phyloP scores from a whole-genome alignment of 2,888 invertebrate species.

The Mimumesa dahlbomi region DNA sequence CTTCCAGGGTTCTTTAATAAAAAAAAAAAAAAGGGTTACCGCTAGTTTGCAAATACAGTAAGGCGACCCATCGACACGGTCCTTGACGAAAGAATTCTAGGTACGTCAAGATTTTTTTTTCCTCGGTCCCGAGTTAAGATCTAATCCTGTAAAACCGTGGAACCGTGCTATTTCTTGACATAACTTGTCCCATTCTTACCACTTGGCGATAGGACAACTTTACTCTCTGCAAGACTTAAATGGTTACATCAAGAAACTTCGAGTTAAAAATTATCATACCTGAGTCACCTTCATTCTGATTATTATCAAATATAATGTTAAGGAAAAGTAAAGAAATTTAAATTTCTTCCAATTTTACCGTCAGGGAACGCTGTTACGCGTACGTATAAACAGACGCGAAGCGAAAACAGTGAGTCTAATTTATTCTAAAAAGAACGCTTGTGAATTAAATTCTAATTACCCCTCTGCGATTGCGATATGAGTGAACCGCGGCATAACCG shows the following conservation, averaged over 20 bases:
- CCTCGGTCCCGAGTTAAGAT: background rate
- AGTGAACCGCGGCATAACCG: constrained; percentile 32
- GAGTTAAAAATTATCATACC: too few relatives aligned
- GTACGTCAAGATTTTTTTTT: constrained; percentile 13
- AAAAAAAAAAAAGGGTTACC: constrained; percentile 54
- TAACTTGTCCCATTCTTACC: background rate
- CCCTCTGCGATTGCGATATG: constrained; percentile 29
- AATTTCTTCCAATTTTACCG: background rate
- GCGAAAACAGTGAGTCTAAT: too few relatives aligned
- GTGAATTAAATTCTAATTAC: constrained; percentile 18
- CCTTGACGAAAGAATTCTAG: constrained; percentile 42
- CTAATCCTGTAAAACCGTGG: constrained; percentile 3
- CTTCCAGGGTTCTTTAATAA: constrained; percentile 37
- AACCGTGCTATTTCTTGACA: background rate
- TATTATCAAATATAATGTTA: too few relatives aligned
- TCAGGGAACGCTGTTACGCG: too few relatives aligned
- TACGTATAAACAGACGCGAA: too few relatives aligned
- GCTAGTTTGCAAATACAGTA: constrained; percentile 66
- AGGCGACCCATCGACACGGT: constrained; percentile 52
- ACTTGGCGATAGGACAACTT: background rate
- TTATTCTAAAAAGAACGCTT: background rate
- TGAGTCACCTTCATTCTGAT: too few relatives aligned
- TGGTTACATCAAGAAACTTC: too few relatives aligned
- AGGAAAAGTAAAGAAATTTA: too few relatives aligned
- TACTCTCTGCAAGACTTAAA: too few relatives aligned